These are phyloP conservation scores for Gymnocephalus cernua DNA, from an alignment of 2,113 vertebrate genomes.

Conservation along the genomic window DNA sequence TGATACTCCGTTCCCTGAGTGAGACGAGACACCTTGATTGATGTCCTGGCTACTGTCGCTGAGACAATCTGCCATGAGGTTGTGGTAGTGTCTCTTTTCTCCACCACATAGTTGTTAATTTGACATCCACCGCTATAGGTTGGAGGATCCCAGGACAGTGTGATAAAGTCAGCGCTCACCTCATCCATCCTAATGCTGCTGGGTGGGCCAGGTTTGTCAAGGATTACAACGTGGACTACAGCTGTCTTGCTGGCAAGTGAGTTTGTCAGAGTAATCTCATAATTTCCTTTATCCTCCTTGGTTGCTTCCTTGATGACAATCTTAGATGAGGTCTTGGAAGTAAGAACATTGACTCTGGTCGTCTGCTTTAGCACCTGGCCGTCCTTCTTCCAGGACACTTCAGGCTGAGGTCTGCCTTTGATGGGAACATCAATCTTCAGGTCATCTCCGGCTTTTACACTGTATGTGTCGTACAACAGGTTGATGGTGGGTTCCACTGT, in stretches of 20 bases:
- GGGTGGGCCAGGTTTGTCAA: conserved; percentile 95
- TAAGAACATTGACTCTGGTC: conserved; percentile 93
- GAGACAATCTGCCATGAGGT: conserved; percentile 95
- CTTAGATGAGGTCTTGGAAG: conserved; percentile 90
- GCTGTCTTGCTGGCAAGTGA: conserved; percentile 87
- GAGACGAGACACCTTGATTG: conserved; percentile 92
- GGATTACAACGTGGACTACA: conserved; percentile 90
- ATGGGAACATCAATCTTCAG: conserved; percentile 96
- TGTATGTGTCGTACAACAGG: conserved; percentile 92
- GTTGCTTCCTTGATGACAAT: conserved; percentile 93
- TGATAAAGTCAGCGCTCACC: conserved; percentile 93
- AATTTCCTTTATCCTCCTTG: conserved; percentile 94
- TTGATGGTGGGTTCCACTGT: conserved; percentile 92
- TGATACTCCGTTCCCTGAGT: conserved; percentile 95
- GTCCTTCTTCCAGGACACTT: conserved; percentile 93
- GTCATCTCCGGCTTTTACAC: conserved; percentile 94
- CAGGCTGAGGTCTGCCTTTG: conserved; percentile 92
- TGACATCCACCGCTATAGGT: conserved; percentile 96
- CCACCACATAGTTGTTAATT: conserved; percentile 97
- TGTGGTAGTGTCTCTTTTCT: conserved; percentile 97
- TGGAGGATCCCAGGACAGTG: conserved; percentile 94
- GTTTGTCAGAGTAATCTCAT: conserved; percentile 92
- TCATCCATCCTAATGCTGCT: conserved; percentile 92
- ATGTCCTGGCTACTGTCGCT: conserved; percentile 96
- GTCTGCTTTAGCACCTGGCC: conserved; percentile 92